Percentiles rank a stretch among this genome's conserved stretches.
These are phyloP conservation scores for Yasuhikotakia modesta DNA, from an alignment of 2,797 vertebrate genomes.

Conservation along the genomic window DNA sequence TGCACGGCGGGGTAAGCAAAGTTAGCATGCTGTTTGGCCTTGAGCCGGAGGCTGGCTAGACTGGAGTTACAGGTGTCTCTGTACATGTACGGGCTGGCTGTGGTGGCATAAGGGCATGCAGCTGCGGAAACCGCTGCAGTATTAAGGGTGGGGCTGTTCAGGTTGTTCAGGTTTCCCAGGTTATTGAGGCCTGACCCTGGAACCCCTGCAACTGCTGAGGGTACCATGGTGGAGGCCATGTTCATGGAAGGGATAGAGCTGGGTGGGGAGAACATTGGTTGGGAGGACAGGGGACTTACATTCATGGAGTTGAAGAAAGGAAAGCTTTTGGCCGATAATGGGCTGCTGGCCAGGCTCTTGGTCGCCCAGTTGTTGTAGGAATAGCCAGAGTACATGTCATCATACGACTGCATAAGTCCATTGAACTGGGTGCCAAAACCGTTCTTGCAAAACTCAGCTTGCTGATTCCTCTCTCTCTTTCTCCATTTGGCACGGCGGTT, in stretches of 20 bases:
- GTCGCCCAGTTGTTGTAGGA: conserved; percentile 99
- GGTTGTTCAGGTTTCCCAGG: conserved; percentile 89
- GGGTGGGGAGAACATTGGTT: conserved; percentile 95
- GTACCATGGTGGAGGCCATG: conserved; percentile 94
- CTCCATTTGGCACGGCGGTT: conserved; percentile 98
- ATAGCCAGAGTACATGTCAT: conserved; percentile 97
- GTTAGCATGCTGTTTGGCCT: conserved; percentile 97
- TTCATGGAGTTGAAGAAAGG: conserved; percentile 99
- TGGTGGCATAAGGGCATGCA: conserved; percentile 88
- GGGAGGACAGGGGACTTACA: conserved; percentile 93
- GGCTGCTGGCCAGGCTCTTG: conserved; percentile 91
- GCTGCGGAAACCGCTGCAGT: conserved; percentile 88
- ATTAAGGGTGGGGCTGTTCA: conserved; percentile 87
- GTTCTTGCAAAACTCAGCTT: conserved; percentile 96
- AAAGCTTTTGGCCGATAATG: conserved; percentile 95
- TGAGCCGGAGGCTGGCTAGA: conserved; percentile 95
- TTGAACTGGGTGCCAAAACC: conserved; percentile 97
- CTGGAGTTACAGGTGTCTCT: conserved; percentile 99
- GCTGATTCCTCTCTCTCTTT: conserved; percentile 96
- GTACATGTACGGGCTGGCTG: conserved; percentile 93
- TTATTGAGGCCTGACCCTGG: conserved; percentile 87
- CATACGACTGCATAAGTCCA: conserved; percentile 98
- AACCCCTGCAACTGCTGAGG: conserved; percentile 86
- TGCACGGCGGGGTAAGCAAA: conserved; percentile 93
- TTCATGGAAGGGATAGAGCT: conserved; percentile 96